Evolutionary conservation across 2,888 invertebrate species (phyloP).

Genomic region (Dryobota labecula): DNA sequence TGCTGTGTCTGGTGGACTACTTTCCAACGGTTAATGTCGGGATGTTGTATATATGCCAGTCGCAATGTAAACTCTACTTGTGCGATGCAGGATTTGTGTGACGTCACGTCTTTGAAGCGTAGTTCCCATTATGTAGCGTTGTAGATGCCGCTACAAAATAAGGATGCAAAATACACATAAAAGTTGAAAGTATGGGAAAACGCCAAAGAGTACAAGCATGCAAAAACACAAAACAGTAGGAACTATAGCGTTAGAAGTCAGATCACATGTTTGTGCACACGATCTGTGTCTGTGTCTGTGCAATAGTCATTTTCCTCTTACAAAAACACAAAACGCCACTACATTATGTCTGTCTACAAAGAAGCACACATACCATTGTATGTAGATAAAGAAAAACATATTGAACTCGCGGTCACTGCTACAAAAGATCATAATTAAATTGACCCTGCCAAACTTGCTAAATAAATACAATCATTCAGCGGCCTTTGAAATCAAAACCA

Average conservation of each 20-base stretch:
- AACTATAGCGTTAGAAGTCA: background rate
- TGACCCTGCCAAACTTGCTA: constrained; percentile 41
- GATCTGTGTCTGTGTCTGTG: no score
- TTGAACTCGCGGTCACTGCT: constrained; percentile 21
- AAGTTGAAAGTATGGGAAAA: background rate
- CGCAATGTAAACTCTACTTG: no score
- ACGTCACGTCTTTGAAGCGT: no score
- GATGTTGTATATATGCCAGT: no score
- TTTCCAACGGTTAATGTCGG: no score
- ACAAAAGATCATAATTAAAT: constrained; percentile 39
- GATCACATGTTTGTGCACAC: background rate
- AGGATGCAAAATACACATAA: background rate
- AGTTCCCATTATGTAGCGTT: no score
- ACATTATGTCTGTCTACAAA: background rate
- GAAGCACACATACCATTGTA: background rate
- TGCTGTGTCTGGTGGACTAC: no score
- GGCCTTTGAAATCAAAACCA: constrained; percentile 21
- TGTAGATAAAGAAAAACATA: background rate
- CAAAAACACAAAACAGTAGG: background rate
- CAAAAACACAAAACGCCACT: background rate
- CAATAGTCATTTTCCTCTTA: background rate
- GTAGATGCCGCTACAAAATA: no score
- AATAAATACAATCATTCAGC: constrained; percentile 27
- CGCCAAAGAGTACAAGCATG: background rate
- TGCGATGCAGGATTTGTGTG: no score